A percentile compares a stretch with the other conserved stretches of the same genome.
phyloP scores from a whole-genome alignment of 2,797 vertebrate genomes.

The Rhodeus uyekii region DNA sequence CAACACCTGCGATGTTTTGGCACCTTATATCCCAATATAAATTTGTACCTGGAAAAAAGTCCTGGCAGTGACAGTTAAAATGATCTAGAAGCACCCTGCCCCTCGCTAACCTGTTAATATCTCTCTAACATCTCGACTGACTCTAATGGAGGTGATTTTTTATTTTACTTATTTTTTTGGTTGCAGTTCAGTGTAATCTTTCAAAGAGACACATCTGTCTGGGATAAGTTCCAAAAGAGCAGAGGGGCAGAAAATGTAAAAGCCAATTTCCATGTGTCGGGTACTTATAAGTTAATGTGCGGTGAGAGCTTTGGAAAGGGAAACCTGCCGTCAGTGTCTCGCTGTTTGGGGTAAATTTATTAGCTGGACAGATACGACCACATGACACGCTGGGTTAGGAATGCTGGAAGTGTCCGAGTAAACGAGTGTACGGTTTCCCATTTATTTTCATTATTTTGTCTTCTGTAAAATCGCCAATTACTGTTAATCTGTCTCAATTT shows the following conservation, averaged over 20 bases:
- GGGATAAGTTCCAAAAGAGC: constrained; percentile 61
- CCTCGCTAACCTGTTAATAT: constrained; percentile 27
- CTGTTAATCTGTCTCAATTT: constrained; percentile 56
- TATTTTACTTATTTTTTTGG: constrained; percentile 45
- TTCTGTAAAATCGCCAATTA: constrained; percentile 64
- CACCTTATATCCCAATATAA: constrained; percentile 52
- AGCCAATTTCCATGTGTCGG: constrained; percentile 66
- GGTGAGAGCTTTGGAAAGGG: constrained; percentile 58
- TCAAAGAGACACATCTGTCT: constrained; percentile 64
- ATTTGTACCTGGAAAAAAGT: constrained; percentile 14
- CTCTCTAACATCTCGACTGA: constrained; percentile 36
- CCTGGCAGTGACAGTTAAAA: constrained; percentile 30
- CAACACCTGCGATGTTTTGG: constrained; percentile 75
- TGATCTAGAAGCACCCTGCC: constrained; percentile 32
- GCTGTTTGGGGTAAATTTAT: constrained; percentile 64
- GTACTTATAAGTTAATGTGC: constrained; percentile 69
- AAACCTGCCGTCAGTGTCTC: constrained; percentile 54
- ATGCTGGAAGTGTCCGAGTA: constrained; percentile 58
- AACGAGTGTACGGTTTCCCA: constrained; percentile 38
- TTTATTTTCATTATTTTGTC: constrained; percentile 60
- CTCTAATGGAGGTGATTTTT: constrained; percentile 35
- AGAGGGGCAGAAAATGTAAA: constrained; percentile 56
- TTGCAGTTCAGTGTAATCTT: constrained; percentile 56
- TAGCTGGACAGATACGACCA: constrained; percentile 69
- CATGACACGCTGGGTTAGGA: constrained; percentile 68